A percentile compares a stretch with the other conserved stretches of the same genome.
Evolutionary conservation across 2,113 vertebrate species (phyloP).

Genomic region (Cebidichthys violaceus): DNA sequence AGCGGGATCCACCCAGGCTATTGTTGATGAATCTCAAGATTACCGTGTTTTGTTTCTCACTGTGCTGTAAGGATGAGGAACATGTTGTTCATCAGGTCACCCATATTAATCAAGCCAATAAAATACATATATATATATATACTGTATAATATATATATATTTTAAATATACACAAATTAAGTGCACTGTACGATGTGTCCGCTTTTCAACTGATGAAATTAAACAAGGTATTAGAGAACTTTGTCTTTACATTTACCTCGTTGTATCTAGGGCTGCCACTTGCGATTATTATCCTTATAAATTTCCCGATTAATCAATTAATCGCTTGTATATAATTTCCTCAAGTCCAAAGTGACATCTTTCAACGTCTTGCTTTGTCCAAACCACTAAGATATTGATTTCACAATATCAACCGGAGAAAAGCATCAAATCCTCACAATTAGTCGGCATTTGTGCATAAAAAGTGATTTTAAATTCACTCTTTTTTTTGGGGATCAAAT

Average conservation of each 20-base stretch:
- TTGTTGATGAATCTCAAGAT: neutral
- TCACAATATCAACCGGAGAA: neutral
- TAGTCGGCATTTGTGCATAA: neutral
- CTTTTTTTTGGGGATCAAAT: neutral
- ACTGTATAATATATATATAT: neutral
- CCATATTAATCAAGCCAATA: neutral
- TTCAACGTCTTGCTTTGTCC: neutral
- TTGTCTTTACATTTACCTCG: neutral
- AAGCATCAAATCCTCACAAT: neutral
- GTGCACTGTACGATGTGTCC: neutral
- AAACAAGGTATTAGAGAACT: neutral
- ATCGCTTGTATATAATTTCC: neutral
- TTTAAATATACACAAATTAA: neutral
- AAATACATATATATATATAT: neutral
- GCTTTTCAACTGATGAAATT: neutral
- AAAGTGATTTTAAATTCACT: neutral
- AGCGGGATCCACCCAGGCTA: neutral
- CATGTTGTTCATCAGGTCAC: conserved; percentile 8
- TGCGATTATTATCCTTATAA: neutral
- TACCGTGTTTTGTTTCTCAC: neutral
- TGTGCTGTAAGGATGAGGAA: neutral
- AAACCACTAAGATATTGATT: neutral
- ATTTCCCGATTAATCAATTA: neutral
- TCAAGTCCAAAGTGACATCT: neutral
- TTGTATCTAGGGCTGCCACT: neutral